A percentile compares a stretch with the other conserved stretches of the same genome.
These are phyloP conservation scores for Austrofundulus limnaeus DNA, from an alignment of 2,113 vertebrate genomes.

Conservation along the genomic window DNA sequence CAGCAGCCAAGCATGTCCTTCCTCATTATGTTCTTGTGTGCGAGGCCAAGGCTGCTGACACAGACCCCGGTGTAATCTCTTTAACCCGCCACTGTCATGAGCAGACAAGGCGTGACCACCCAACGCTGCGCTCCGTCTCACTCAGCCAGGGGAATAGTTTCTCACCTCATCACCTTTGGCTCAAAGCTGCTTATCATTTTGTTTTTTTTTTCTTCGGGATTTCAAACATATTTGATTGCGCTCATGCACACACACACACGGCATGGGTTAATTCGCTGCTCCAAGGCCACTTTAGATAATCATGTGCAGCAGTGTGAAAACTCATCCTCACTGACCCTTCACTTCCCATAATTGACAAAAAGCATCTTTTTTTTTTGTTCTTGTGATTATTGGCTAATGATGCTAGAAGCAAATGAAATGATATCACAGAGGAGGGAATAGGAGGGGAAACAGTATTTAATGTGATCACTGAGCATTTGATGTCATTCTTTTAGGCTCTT, in stretches of 20 bases:
- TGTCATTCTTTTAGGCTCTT: conserved; percentile 64
- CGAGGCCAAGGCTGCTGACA: conserved; percentile 87
- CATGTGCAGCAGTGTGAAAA: conserved; percentile 56
- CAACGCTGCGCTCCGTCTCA: conserved; percentile 86
- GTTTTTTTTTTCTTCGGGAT: too few relatives aligned
- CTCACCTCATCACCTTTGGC: conserved; percentile 51
- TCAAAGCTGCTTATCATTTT: conserved; percentile 54
- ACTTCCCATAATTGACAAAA: conserved; percentile 57
- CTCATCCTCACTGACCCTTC: conserved; percentile 63
- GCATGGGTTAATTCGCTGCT: conserved; percentile 65
- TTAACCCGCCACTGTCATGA: conserved; percentile 88
- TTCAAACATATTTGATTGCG: conserved; percentile 32
- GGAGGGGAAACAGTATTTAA: conserved; percentile 40
- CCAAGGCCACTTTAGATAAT: conserved; percentile 61
- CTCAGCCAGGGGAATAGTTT: conserved; percentile 66
- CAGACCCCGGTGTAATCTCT: conserved; percentile 90
- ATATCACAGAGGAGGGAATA: conserved; percentile 51
- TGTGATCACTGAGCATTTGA: conserved; percentile 58
- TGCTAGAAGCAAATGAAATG: conserved; percentile 67
- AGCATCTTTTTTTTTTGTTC: conserved; percentile 35
- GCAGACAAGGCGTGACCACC: conserved; percentile 84
- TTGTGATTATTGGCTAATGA: conserved; percentile 70
- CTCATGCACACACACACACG: conserved; percentile 2
- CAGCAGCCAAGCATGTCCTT: conserved; percentile 82
- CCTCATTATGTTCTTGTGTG: conserved; percentile 86